Percentiles rank a stretch among this genome's conserved stretches.
phyloP scores from a whole-genome alignment of 2,797 vertebrate genomes.

The Limosa lapponica region DNA sequence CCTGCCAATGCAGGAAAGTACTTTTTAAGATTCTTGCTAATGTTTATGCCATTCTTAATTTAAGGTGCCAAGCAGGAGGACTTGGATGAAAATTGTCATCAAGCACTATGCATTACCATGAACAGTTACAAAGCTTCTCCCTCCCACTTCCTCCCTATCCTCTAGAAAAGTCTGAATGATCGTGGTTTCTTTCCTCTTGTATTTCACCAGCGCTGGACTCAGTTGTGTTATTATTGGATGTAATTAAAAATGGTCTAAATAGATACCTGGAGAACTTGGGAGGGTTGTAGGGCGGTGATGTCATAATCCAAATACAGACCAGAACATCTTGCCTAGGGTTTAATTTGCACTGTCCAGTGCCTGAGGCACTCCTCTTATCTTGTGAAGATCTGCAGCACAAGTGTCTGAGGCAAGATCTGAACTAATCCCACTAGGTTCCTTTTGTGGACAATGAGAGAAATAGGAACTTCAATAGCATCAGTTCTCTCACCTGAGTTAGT shows the following conservation, averaged over 20 bases:
- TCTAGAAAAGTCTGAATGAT: background rate
- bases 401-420: background rate
- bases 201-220: background rate
- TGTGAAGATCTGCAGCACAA: background rate
- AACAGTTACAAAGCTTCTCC: background rate
- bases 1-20: background rate
- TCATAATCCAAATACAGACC: background rate
- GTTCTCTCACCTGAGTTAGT: background rate
- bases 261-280: background rate
- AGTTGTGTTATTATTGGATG: background rate
- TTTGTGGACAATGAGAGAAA: background rate
- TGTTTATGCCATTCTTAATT: background rate
- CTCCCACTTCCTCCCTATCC: background rate
- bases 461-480: background rate
- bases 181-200: rapidly evolving
- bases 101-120: background rate
- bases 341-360: background rate
- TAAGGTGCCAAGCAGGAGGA: background rate
- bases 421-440: background rate
- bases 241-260: background rate
- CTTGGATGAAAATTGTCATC: background rate
- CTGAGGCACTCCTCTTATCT: background rate
- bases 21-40: background rate
- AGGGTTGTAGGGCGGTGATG: background rate
- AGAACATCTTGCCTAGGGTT: background rate